Percentiles rank a stretch among this genome's conserved stretches.
phyloP scores from a whole-genome alignment of 2,888 invertebrate genomes.

The Mesorhabditis spiculigera region DNA sequence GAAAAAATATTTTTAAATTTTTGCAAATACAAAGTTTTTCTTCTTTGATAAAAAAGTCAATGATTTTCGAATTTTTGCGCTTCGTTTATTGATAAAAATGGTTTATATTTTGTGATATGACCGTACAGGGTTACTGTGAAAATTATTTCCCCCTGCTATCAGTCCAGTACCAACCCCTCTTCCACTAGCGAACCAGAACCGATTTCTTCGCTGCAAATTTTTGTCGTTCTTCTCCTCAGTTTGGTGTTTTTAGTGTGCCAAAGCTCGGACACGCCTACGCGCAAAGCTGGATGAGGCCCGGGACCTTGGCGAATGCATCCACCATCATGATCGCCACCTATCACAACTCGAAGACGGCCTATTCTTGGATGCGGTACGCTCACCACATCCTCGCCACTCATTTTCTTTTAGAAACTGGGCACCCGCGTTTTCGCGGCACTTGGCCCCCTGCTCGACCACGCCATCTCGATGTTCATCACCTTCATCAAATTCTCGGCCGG shows the following conservation, averaged over 20 bases:
- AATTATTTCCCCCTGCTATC: too few species aligned
- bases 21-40: too few species aligned
- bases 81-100: too few species aligned
- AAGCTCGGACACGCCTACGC: not conserved
- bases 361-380: conserved; percentile 1
- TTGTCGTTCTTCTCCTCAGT: too few species aligned
- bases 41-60: too few species aligned
- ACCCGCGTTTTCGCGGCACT: not conserved
- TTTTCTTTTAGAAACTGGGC: not conserved
- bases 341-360: not conserved
- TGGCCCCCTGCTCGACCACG: not conserved
- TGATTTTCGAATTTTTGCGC: too few species aligned
- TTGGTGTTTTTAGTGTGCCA: not conserved
- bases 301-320: not conserved
- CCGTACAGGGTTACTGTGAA: too few species aligned
- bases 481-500: not conserved
- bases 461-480: not conserved
- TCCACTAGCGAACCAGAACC: too few species aligned
- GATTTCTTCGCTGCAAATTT: too few species aligned
- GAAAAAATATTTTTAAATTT: too few species aligned
- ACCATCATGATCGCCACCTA: not conserved
- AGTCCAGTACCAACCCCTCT: too few species aligned
- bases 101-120: too few species aligned
- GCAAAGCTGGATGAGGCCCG: not conserved
- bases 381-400: not conserved